Conservation (phyloP, 2,113 vertebrate genomes). For the Tetraodon nigroviridis region DNA sequence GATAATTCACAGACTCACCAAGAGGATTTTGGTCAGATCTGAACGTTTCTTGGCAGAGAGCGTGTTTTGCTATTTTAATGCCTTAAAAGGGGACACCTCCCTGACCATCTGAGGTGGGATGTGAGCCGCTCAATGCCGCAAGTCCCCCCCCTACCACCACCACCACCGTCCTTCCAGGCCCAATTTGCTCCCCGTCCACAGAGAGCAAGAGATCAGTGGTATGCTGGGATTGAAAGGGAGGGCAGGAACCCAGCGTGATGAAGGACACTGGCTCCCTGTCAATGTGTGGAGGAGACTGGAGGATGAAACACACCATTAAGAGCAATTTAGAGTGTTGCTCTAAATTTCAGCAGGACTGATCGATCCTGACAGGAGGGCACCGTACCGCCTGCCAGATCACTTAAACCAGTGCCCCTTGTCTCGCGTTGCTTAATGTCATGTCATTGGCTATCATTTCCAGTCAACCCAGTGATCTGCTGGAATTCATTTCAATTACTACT, state of each 20-base stretch:
- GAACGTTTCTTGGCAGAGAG: conserved; percentile 43
- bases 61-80: conserved; percentile 49
- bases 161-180: conserved; percentile 19
- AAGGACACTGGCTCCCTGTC: conserved; percentile 69
- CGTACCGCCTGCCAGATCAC: conserved; percentile 74
- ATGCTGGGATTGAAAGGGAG: conserved; percentile 67
- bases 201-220: conserved; percentile 70
- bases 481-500: conserved; percentile 71
- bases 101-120: conserved; percentile 56
- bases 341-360: conserved; percentile 78
- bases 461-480: conserved; percentile 48
- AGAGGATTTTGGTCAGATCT: conserved; percentile 51
- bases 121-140: conserved; percentile 52
- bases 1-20: conserved; percentile 41
- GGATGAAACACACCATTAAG: conserved; percentile 78
- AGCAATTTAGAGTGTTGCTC: conserved; percentile 75
- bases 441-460: conserved; percentile 69
- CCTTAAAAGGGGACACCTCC: conserved; percentile 45
- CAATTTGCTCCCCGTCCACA: conserved; percentile 54
- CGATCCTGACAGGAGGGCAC: conserved; percentile 79
- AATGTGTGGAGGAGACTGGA: conserved; percentile 64
- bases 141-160: conserved; percentile 28
- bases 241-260: conserved; percentile 66
- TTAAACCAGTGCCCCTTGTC: conserved; percentile 72
- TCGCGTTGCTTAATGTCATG: conserved; percentile 72